Evolutionary conservation across 2,113 vertebrate species (phyloP).

Genomic region (Pontoporia blainvillei): DNA sequence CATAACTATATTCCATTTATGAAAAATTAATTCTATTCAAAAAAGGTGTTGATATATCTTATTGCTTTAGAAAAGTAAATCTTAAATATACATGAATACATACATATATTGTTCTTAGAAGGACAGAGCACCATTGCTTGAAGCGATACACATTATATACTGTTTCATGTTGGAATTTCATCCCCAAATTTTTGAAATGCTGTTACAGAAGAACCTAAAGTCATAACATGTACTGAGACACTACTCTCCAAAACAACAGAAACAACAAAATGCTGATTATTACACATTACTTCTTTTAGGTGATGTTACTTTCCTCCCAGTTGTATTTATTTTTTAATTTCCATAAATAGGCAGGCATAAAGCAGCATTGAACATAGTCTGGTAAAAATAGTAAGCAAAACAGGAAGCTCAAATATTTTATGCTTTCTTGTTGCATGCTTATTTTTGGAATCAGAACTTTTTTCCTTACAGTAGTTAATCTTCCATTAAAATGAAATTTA

Average conservation of each 20-base stretch:
- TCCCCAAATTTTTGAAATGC: not conserved
- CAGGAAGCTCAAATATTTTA: constrained; percentile 41
- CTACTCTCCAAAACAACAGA: not conserved
- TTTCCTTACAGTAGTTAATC: constrained; percentile 41
- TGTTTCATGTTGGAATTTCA: not conserved
- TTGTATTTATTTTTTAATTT: not conserved
- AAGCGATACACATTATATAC: not conserved
- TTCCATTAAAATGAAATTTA: not conserved
- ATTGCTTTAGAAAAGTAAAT: not conserved
- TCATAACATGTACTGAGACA: not conserved
- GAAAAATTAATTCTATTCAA: not conserved
- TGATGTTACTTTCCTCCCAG: not conserved
- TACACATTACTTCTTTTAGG: not conserved
- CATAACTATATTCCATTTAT: not conserved
- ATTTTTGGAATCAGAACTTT: constrained; percentile 34
- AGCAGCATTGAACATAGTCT: not conserved
- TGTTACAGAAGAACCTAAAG: not conserved
- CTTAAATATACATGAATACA: too few species aligned
- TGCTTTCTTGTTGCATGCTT: constrained; percentile 30
- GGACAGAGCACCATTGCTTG: not conserved
- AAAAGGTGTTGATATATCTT: not conserved
- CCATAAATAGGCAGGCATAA: not conserved
- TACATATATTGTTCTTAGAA: not conserved
- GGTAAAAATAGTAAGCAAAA: constrained; percentile 39
- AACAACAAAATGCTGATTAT: not conserved